A percentile compares a stretch with the other conserved stretches of the same genome.
These are phyloP conservation scores for Anaspis maculata DNA, from an alignment of 2,888 invertebrate genomes.

Conservation along the genomic window DNA sequence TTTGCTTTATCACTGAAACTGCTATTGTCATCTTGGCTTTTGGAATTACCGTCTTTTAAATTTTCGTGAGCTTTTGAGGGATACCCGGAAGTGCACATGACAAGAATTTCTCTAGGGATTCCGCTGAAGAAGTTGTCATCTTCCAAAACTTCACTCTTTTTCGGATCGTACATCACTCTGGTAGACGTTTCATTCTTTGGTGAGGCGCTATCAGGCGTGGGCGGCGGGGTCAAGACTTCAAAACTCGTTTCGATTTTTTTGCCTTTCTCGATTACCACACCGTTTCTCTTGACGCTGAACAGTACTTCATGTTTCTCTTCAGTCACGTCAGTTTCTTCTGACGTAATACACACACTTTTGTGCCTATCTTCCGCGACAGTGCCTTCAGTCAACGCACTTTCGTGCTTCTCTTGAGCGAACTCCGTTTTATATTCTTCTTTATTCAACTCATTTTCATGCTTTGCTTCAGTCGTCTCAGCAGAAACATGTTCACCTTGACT, in stretches of 20 bases:
- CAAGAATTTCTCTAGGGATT: too few species aligned
- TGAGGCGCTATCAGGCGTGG: slow-evolving; percentile 30
- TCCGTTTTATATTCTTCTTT: too few species aligned
- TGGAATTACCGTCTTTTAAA: too few species aligned
- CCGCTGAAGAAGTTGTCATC: neutral
- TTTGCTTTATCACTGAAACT: too few species aligned
- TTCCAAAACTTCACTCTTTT: neutral
- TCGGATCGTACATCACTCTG: neutral
- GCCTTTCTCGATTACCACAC: neutral
- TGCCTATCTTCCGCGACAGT: slow-evolving; percentile 3
- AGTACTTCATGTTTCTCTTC: neutral
- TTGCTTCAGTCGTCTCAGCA: slow-evolving; percentile 48
- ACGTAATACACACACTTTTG: too few species aligned
- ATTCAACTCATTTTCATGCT: too few species aligned
- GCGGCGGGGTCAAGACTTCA: slow-evolving; percentile 34
- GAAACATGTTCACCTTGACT: too few species aligned
- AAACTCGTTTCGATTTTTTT: slow-evolving; percentile 9
- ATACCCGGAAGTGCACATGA: too few species aligned
- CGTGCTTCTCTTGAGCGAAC: slow-evolving; percentile 44
- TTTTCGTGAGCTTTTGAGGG: too few species aligned
- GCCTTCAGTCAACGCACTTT: slow-evolving; percentile 41
- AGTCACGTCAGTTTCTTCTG: slow-evolving; percentile 3
- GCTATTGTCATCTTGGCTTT: too few species aligned
- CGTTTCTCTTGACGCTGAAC: slow-evolving; percentile 4
- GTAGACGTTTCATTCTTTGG: slow-evolving; percentile 19